These are phyloP conservation scores for Rhizoglyphus robini DNA, from an alignment of 1,140 invertebrate genomes.

Conservation along the genomic window DNA sequence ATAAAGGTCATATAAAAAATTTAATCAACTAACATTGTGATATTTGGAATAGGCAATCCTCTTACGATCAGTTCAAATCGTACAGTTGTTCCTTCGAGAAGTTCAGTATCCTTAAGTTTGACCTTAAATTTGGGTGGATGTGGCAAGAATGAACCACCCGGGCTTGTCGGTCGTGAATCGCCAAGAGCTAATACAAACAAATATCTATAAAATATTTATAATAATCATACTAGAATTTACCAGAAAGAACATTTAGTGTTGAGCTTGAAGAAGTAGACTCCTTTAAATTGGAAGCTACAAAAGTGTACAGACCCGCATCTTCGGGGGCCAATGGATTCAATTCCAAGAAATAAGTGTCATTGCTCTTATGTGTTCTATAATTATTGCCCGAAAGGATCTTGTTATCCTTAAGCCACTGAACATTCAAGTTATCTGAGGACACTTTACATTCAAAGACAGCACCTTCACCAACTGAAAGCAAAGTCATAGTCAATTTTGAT, in stretches of 20 bases:
- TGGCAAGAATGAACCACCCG: constrained; percentile 29
- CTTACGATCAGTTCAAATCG: constrained; percentile 78
- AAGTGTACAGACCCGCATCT: constrained; percentile 84
- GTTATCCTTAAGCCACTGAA: constrained; percentile 82
- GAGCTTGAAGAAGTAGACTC: constrained; percentile 39
- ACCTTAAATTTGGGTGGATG: constrained; percentile 51
- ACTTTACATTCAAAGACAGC: constrained; percentile 70
- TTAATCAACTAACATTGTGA: constrained; percentile 59
- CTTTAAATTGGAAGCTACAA: constrained; percentile 55
- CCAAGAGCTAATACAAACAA: not conserved
- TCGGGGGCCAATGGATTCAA: constrained; percentile 39
- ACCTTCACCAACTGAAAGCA: constrained; percentile 57
- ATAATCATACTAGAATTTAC: too few relatives aligned
- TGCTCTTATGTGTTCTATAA: constrained; percentile 37
- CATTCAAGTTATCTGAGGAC: constrained; percentile 36
- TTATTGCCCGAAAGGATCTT: not conserved
- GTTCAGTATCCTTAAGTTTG: constrained; percentile 66
- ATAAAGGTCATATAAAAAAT: not conserved
- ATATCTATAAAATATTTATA: not conserved
- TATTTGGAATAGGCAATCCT: constrained; percentile 64
- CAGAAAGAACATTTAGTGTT: constrained; percentile 59
- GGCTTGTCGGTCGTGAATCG: constrained; percentile 28
- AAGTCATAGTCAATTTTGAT: not conserved
- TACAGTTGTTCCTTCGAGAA: constrained; percentile 68
- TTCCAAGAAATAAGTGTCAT: constrained; percentile 49